These are phyloP conservation scores for Dipodomys merriami DNA, from an alignment of 2,113 vertebrate species.

Conservation along the genomic window DNA sequence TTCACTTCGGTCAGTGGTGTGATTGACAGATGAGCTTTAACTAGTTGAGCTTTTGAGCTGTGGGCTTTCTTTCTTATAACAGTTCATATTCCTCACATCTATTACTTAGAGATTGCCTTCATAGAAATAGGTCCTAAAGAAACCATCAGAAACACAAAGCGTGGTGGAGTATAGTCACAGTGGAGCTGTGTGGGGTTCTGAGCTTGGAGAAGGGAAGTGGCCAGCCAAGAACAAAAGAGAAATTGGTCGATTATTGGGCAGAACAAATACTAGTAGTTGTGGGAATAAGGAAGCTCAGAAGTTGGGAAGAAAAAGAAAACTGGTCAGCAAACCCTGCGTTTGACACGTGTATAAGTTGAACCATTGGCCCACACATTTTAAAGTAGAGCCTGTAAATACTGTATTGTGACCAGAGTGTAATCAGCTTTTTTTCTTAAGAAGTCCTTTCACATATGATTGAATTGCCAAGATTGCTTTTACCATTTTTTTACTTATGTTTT, in stretches of 20 bases:
- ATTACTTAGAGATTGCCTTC: slow-evolving; percentile 2
- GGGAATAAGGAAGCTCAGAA: slow-evolving; percentile 29
- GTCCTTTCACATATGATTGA: slow-evolving; percentile 13
- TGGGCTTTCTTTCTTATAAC: not conserved
- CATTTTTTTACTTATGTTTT: no score
- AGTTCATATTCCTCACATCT: not conserved
- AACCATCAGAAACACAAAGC: slow-evolving; percentile 47
- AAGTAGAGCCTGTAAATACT: slow-evolving; percentile 25
- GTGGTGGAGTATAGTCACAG: not conserved
- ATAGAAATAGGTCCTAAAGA: slow-evolving; percentile 47
- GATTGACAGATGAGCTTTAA: no score
- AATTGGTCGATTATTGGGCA: not conserved
- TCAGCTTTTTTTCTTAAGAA: slow-evolving; percentile 35
- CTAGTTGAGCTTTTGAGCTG: not conserved
- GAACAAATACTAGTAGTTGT: not conserved
- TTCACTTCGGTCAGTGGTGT: not conserved
- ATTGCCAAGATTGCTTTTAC: slow-evolving; percentile 8
- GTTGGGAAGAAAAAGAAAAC: slow-evolving; percentile 43
- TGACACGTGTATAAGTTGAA: not conserved
- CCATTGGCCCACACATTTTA: slow-evolving; percentile 38
- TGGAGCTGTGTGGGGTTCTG: not conserved
- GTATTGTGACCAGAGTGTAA: slow-evolving; percentile 17
- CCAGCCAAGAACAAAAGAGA: not conserved
- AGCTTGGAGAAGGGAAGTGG: not conserved
- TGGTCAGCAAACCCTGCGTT: not conserved